phyloP scores from a whole-genome alignment of 2,888 invertebrate species.

The Pimpla rufipes region DNA sequence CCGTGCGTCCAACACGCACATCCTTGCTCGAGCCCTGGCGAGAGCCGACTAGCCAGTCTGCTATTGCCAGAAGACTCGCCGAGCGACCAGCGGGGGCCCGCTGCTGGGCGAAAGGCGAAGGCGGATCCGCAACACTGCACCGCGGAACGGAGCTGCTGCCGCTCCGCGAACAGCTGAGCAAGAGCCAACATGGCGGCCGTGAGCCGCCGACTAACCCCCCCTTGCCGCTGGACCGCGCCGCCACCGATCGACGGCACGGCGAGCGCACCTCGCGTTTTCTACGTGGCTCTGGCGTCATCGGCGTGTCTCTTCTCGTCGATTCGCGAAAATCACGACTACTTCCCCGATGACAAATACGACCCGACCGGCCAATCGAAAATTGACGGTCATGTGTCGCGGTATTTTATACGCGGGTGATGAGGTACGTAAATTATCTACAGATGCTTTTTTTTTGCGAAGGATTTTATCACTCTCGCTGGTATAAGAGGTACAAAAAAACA shows the following conservation, averaged over 20 bases:
- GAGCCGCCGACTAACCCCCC: background rate
- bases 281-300: background rate
- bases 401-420: background rate
- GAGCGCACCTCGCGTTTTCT: slow-evolving; percentile 3
- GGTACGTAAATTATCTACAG: background rate
- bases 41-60: slow-evolving; percentile 76
- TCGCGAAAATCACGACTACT: background rate
- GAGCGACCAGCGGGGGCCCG: slow-evolving; percentile 14
- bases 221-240: background rate
- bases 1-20: slow-evolving; percentile 69
- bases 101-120: slow-evolving; percentile 35
- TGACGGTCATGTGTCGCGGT: background rate
- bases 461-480: background rate
- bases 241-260: background rate
- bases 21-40: slow-evolving; percentile 79
- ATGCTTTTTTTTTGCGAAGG: background rate
- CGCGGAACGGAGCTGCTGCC: slow-evolving; percentile 34
- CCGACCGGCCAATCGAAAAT: background rate
- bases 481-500: too few relatives aligned
- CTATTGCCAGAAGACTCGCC: slow-evolving; percentile 39
- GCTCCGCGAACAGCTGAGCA: slow-evolving; percentile 55
- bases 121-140: slow-evolving; percentile 45
- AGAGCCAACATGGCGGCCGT: slow-evolving; percentile 51
- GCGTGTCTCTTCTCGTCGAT: background rate
- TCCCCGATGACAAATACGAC: background rate